These are phyloP conservation scores for Sturnus vulgaris DNA, from an alignment of 2,113 vertebrate species.

Conservation along the genomic window DNA sequence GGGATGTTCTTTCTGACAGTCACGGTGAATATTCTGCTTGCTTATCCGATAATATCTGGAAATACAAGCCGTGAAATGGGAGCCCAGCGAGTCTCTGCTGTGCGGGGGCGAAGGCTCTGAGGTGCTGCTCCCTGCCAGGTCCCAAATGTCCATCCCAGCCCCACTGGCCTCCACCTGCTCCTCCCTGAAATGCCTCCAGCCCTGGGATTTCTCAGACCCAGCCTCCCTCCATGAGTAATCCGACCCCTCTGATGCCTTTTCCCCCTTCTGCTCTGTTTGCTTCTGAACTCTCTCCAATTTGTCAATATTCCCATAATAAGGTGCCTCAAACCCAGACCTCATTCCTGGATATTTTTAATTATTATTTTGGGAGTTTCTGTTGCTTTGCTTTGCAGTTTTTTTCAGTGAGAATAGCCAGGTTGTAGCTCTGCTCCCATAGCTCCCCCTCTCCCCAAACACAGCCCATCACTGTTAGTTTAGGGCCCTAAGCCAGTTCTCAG, in stretches of 20 bases:
- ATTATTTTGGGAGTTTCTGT: background rate
- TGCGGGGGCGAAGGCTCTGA: background rate
- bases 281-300: background rate
- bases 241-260: background rate
- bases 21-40: background rate
- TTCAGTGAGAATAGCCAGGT: background rate
- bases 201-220: background rate
- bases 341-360: background rate
- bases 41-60: background rate
- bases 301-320: background rate
- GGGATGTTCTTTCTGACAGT: constrained; percentile 55
- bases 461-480: background rate
- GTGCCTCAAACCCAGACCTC: background rate
- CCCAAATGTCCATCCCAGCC: background rate
- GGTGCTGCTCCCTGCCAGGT: constrained; percentile 12
- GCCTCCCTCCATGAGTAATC: background rate
- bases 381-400: background rate
- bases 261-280: rapidly evolving
- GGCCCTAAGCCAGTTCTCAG: constrained; percentile 35
- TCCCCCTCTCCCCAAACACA: background rate
- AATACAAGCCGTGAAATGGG: constrained; percentile 1
- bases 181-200: background rate
- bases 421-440: background rate
- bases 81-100: background rate
- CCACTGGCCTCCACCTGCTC: background rate